These are phyloP conservation scores for Drosophila watanabei DNA, from an alignment of 1,140 invertebrate species.

Conservation along the genomic window DNA sequence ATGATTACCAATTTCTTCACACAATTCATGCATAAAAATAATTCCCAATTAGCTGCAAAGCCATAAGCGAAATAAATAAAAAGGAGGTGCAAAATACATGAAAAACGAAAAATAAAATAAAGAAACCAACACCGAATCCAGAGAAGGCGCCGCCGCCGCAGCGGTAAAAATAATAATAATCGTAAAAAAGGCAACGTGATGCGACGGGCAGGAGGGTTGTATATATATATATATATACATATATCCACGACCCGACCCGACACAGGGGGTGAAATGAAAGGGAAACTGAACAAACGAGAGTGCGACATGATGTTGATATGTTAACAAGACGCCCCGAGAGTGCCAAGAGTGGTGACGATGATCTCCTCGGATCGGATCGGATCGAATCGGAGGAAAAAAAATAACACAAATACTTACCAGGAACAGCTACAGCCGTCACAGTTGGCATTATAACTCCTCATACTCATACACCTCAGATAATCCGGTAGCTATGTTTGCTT, in stretches of 20 bases:
- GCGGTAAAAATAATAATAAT: constrained; percentile 82
- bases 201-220: constrained; percentile 14
- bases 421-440: constrained; percentile 59
- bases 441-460: constrained; percentile 63
- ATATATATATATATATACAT: constrained; percentile 1
- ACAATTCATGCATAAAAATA: constrained; percentile 84
- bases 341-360: constrained; percentile 70
- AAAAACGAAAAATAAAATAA: constrained; percentile 38
- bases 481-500: constrained; percentile 82
- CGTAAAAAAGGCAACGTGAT: constrained; percentile 66
- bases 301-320: constrained; percentile 84
- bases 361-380: constrained; percentile 45
- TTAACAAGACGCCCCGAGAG: constrained; percentile 81
- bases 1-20: constrained; percentile 82
- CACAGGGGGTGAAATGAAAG: constrained; percentile 33
- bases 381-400: constrained; percentile 12
- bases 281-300: constrained; percentile 59
- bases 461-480: constrained; percentile 47
- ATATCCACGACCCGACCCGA: not conserved
- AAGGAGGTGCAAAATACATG: constrained; percentile 42
- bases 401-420: constrained; percentile 3
- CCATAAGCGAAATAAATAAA: constrained; percentile 54
- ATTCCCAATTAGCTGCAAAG: constrained; percentile 79
- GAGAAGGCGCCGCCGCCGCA: constrained; percentile 63
- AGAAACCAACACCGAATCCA: constrained; percentile 2